A percentile compares a stretch with the other conserved stretches of the same genome.
These are phyloP conservation scores for Ophiothrix spiculata DNA, from an alignment of 35 echinoderm and acorn worm species.

Conservation along the genomic window DNA sequence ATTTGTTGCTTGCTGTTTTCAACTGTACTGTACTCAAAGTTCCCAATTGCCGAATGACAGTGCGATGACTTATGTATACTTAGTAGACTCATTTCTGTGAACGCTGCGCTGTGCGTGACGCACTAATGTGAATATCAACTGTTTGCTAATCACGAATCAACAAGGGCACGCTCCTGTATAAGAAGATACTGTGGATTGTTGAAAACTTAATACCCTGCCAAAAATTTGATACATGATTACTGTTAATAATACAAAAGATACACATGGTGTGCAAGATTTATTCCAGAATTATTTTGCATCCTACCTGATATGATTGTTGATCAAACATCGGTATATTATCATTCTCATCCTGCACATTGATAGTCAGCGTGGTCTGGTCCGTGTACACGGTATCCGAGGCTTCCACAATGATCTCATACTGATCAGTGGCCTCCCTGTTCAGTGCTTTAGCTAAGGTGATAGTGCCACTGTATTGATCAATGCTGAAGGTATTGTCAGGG, in stretches of 20 bases:
- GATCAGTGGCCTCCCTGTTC: slow-evolving; percentile 51
- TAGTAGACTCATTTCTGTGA: no score
- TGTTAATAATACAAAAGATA: background rate
- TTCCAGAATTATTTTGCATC: background rate
- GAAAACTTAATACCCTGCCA: no score
- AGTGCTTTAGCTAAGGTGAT: slow-evolving; percentile 74
- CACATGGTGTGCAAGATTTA: background rate
- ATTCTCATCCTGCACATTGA: slow-evolving; percentile 80
- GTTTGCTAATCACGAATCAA: no score
- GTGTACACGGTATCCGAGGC: slow-evolving; percentile 55
- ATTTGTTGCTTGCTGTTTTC: no score
- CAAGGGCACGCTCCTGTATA: no score
- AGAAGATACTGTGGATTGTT: no score
- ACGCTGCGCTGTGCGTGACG: no score
- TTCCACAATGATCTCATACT: slow-evolving; percentile 48
- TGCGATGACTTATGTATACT: no score
- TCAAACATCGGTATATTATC: slow-evolving; percentile 78
- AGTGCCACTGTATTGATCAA: slow-evolving; percentile 76
- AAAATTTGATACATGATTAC: no score
- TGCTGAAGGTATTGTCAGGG: slow-evolving; percentile 60
- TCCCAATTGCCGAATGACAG: no score
- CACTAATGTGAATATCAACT: no score
- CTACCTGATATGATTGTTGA: slow-evolving; percentile 89
- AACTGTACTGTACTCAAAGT: no score
- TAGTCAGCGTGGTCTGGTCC: slow-evolving; percentile 17